Conservation (phyloP, 2,797 vertebrate genomes). For the Sebastes matsubarae region DNA sequence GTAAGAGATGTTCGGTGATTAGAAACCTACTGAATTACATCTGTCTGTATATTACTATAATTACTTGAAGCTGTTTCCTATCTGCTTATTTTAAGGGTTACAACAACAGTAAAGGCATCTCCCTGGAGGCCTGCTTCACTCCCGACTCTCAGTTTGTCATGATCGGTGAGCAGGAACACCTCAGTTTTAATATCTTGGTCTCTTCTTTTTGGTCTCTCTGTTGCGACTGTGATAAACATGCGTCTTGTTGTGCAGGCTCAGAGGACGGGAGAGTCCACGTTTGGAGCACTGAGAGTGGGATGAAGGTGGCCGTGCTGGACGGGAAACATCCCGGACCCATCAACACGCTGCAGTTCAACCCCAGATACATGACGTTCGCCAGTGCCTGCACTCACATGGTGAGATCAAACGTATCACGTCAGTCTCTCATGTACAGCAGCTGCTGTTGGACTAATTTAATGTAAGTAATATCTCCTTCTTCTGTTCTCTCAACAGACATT, state of each 20-base stretch:
- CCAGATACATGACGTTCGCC: slow-evolving; percentile 94
- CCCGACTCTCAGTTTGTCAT: slow-evolving; percentile 96
- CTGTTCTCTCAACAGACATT: slow-evolving; percentile 83
- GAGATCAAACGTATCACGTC: slow-evolving; percentile 46
- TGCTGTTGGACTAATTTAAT: not conserved
- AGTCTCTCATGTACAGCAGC: not conserved
- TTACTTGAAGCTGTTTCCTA: not conserved
- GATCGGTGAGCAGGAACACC: slow-evolving; percentile 85
- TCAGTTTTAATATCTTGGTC: not conserved
- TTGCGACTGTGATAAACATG: not conserved
- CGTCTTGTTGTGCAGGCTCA: slow-evolving; percentile 80
- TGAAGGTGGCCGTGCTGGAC: slow-evolving; percentile 94
- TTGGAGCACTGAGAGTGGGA: slow-evolving; percentile 93
- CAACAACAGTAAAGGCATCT: slow-evolving; percentile 92
- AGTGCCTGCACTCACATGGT: slow-evolving; percentile 95
- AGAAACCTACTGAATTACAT: not conserved
- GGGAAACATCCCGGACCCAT: slow-evolving; percentile 94
- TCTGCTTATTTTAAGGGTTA: slow-evolving; percentile 84
- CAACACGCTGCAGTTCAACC: slow-evolving; percentile 94
- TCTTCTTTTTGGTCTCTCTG: not conserved
- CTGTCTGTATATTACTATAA: not conserved
- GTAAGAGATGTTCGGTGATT: slow-evolving; percentile 75
- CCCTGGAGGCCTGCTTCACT: slow-evolving; percentile 93
- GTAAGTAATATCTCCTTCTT: not conserved
- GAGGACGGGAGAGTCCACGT: slow-evolving; percentile 96